These are phyloP conservation scores for Crocodylus rhombifer DNA, from an alignment of 2,797 vertebrate genomes.

Conservation along the genomic window DNA sequence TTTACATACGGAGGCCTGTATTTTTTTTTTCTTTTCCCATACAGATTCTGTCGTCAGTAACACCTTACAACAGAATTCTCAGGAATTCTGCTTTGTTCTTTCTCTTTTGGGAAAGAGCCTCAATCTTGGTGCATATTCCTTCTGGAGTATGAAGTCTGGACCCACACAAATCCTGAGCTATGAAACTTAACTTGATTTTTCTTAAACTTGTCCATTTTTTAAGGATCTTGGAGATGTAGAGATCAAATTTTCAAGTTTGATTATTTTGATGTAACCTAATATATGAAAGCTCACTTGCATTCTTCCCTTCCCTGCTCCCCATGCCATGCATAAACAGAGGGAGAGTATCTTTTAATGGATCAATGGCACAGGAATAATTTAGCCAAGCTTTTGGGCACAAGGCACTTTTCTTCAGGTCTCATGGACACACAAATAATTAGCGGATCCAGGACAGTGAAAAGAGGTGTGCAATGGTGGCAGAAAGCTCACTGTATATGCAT, in stretches of 20 bases:
- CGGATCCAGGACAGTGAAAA: too few species aligned
- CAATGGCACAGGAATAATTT: too few species aligned
- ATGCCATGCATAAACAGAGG: too few species aligned
- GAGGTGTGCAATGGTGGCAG: too few species aligned
- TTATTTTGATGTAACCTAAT: background rate
- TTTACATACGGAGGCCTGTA: background rate
- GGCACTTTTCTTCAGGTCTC: too few species aligned
- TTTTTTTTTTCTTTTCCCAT: background rate
- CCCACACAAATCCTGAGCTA: background rate
- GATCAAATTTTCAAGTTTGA: background rate
- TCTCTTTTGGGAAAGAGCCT: background rate
- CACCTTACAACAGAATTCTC: background rate
- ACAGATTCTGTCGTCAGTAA: background rate
- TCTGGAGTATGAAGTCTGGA: background rate
- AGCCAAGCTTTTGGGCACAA: too few species aligned
- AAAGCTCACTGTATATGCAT: too few species aligned
- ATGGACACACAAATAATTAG: too few species aligned
- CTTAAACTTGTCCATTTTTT: too few species aligned
- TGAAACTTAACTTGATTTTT: background rate
- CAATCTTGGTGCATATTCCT: background rate
- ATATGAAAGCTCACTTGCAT: background rate
- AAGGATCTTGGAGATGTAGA: background rate
- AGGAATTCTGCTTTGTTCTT: background rate
- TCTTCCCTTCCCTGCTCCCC: too few species aligned
- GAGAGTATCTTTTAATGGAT: too few species aligned